Evolutionary conservation across 2,888 invertebrate species (phyloP).

Genomic region (Synergus japonicus): DNA sequence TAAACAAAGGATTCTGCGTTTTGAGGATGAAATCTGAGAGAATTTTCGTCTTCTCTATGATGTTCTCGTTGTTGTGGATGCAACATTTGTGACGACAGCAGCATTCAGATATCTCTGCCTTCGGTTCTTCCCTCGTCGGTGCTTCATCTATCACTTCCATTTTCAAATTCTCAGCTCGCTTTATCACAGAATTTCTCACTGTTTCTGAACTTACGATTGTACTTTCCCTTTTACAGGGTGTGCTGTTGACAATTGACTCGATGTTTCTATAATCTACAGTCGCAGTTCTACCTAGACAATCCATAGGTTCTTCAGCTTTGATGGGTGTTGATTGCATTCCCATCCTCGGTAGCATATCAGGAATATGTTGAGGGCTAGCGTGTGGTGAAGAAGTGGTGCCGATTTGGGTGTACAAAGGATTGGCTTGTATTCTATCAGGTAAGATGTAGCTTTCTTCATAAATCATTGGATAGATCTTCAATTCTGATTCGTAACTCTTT

Average conservation of each 20-base stretch:
- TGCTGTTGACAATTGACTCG: slow-evolving; percentile 73
- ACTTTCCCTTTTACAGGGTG: slow-evolving; percentile 69
- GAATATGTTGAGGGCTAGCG: slow-evolving; percentile 62
- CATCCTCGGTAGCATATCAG: slow-evolving; percentile 63
- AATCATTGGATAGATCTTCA: slow-evolving; percentile 58
- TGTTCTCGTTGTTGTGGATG: slow-evolving; percentile 70
- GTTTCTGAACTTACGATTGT: slow-evolving; percentile 57
- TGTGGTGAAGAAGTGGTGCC: slow-evolving; percentile 58
- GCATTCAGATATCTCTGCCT: slow-evolving; percentile 58
- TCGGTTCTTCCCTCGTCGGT: slow-evolving; percentile 43
- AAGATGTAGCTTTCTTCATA: slow-evolving; percentile 70
- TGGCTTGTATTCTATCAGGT: slow-evolving; percentile 65
- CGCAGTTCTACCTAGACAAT: slow-evolving; percentile 58
- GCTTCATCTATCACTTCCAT: slow-evolving; percentile 66
- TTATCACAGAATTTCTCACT: slow-evolving; percentile 73
- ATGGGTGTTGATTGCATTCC: slow-evolving; percentile 76
- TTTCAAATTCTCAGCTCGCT: slow-evolving; percentile 69
- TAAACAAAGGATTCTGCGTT: slow-evolving; percentile 71
- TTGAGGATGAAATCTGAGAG: slow-evolving; percentile 74
- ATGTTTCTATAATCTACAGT: slow-evolving; percentile 75
- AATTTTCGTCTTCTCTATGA: slow-evolving; percentile 73
- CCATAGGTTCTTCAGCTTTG: slow-evolving; percentile 65
- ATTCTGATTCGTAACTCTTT: slow-evolving; percentile 59
- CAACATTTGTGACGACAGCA: slow-evolving; percentile 74
- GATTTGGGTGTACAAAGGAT: slow-evolving; percentile 40